Conservation (phyloP, 2,797 vertebrate species). For the Enteromius trimaculatus region DNA sequence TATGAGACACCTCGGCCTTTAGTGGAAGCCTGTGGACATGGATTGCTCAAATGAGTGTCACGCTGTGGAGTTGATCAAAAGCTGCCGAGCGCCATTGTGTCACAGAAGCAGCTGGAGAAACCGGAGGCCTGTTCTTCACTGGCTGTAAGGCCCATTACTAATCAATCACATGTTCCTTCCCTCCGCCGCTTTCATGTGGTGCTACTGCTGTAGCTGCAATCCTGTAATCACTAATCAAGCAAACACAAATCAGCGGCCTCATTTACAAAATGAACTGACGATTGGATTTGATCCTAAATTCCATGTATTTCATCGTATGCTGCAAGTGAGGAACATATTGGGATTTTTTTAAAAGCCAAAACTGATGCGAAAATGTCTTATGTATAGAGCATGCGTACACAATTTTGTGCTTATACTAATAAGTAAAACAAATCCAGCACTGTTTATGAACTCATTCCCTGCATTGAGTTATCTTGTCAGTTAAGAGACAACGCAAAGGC, state of each 20-base stretch:
- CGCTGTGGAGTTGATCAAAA: slow-evolving; percentile 54
- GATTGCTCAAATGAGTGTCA: slow-evolving; percentile 44
- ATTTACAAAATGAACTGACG: background rate
- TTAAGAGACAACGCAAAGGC: too few species aligned
- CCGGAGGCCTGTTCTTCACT: slow-evolving; percentile 34
- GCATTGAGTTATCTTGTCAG: too few species aligned
- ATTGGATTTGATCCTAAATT: slow-evolving; percentile 10
- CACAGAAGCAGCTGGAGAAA: slow-evolving; percentile 48
- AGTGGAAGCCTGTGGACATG: slow-evolving; percentile 39
- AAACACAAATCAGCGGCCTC: background rate
- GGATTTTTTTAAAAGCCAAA: background rate
- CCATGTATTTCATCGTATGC: background rate
- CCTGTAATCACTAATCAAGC: background rate
- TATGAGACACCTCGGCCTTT: slow-evolving; percentile 59
- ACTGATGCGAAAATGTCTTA: background rate
- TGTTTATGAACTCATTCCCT: background rate
- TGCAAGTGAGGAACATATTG: background rate
- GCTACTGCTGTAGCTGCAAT: background rate
- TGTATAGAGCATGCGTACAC: background rate
- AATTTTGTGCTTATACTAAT: background rate
- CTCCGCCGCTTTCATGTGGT: background rate
- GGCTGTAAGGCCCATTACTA: slow-evolving; percentile 39
- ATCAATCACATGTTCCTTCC: slow-evolving; percentile 39
- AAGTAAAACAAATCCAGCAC: background rate
- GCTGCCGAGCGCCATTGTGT: slow-evolving; percentile 26